Base-by-base conservation (phyloP, 2,797 vertebrate species). In the Prunella strophiata region DNA sequence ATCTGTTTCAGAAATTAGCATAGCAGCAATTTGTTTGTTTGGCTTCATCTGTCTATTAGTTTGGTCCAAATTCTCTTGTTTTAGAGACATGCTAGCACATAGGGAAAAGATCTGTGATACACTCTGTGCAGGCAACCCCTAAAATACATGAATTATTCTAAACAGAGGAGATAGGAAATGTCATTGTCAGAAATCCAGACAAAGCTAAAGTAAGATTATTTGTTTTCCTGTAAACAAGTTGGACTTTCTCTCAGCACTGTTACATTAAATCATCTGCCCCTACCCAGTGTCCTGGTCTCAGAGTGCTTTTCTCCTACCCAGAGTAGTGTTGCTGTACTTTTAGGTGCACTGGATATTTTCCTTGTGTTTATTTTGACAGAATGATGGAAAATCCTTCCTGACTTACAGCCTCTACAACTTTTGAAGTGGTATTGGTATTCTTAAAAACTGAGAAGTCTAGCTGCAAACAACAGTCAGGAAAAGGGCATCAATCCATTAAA, bases 1-100 rank as follows among this genome's bases (percentile, higher is more conserved):
- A 96, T 96, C 88, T 97, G 93, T 94, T 96, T 95, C 91, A 94
- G 88, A 94, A 87, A 96, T 95, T 95, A 93, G 70, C 87, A 91
- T 91, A 92, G 92, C 85, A 86, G 86, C 82, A 90, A 42, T 94
- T 95, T 95, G 96, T 96, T 96, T 95, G 91, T 96, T 95, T 96
- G 90, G 70, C 77, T 96, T 96, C 88, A 91, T 94, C 83, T 96
- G 89, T 93, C 89, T 90, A 34, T 94, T 94, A 93, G 83, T 94
- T 96, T 92, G 85, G 61, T 95, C 85, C 93, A 93, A 96, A 91
- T 95, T 55, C 77, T 91, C 77, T 73, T 88, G 48, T 85, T 95
- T 88, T 84, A 66, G 86, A 96, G 89, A 85, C 71, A 43, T 54
- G 4, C 66, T 59, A 81, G 52, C 81, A 85, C 38, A 52, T 32